Evolutionary conservation across 2,797 vertebrate genomes (phyloP).

Genomic region (Cirrhinus molitorella): DNA sequence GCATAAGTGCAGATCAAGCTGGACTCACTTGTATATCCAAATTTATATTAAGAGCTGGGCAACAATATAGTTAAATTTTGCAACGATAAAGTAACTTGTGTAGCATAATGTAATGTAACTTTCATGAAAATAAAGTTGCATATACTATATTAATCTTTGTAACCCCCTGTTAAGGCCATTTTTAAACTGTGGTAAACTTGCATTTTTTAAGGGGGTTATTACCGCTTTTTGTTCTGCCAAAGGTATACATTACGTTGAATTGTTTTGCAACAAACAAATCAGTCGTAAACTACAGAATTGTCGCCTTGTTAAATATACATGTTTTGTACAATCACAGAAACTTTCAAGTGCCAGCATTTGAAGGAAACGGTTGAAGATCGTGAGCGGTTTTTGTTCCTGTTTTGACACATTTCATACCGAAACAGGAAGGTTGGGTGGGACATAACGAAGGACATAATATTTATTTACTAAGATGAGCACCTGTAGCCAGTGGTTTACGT

Average conservation of each 20-base stretch:
- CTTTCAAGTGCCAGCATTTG: background rate
- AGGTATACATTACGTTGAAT: background rate
- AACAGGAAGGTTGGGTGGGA: background rate
- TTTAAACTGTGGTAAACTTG: background rate
- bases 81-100: background rate
- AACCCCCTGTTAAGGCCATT: too few relatives aligned
- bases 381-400: background rate
- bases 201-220: background rate
- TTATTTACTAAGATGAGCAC: background rate
- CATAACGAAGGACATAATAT: background rate
- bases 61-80: background rate
- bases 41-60: too few relatives aligned
- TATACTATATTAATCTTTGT: too few relatives aligned
- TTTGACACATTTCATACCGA: background rate
- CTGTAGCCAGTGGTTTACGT: background rate
- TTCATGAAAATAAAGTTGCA: background rate
- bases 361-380: background rate
- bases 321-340: background rate
- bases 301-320: background rate
- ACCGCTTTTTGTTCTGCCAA: background rate
- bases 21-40: too few relatives aligned
- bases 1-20: background rate
- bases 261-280: background rate
- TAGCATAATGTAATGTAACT: too few relatives aligned
- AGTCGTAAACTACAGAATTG: fast-evolving